A percentile compares a stretch with the other conserved stretches of the same genome.
Evolutionary conservation across 2,113 vertebrate genomes (phyloP).

Genomic region (Spea bombifrons): DNA sequence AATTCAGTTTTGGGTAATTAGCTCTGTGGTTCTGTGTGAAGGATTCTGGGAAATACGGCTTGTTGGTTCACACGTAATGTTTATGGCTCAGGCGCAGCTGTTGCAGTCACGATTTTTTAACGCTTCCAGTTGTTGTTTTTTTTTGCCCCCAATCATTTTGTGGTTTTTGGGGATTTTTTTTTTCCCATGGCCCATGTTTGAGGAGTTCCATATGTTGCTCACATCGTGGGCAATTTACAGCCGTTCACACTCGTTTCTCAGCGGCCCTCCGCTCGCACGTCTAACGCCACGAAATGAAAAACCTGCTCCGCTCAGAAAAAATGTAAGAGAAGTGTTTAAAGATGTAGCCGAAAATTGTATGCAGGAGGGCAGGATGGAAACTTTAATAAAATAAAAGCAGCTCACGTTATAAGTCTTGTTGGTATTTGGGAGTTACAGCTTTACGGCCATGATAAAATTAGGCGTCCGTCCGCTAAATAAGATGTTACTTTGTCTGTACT

Average conservation of each 20-base stretch:
- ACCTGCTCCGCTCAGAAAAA: constrained; percentile 16
- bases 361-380: constrained; percentile 13
- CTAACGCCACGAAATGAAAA: constrained; percentile 32
- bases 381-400: constrained; percentile 3
- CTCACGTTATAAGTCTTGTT: not conserved
- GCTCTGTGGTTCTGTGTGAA: not conserved
- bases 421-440: not conserved
- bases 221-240: constrained; percentile 36
- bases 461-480: too few relatives aligned
- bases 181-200: constrained; percentile 14
- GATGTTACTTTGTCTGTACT: too few relatives aligned
- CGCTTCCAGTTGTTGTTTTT: too few relatives aligned
- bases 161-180: not conserved
- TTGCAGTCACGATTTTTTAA: too few relatives aligned
- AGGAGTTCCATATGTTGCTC: constrained; percentile 35
- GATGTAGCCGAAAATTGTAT: constrained; percentile 26
- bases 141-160: constrained; percentile 6
- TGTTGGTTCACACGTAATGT: not conserved
- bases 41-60: not conserved
- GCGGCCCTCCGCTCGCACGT: constrained; percentile 32
- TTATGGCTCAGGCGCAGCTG: too few relatives aligned
- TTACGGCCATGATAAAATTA: too few relatives aligned
- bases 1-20: too few relatives aligned
- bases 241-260: constrained; percentile 31
- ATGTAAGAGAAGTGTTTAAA: constrained; percentile 26